A percentile compares a stretch with the other conserved stretches of the same genome.
phyloP scores from a whole-genome alignment of 2,113 vertebrate species.

The Pleuronectes platessa region DNA sequence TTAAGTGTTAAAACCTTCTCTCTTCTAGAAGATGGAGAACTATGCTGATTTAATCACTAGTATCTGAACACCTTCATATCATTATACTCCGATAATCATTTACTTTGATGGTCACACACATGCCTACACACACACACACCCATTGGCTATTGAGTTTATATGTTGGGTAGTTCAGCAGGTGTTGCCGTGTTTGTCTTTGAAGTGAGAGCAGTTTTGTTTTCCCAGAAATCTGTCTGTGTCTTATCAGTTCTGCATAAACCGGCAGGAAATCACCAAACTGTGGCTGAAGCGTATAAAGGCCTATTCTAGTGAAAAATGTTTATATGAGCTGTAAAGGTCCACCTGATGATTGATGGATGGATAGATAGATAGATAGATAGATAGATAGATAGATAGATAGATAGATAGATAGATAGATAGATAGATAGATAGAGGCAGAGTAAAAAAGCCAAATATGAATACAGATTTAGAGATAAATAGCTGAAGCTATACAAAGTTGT shows the following conservation, averaged over 20 bases:
- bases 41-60: background rate
- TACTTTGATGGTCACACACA: background rate
- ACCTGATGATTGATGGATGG: background rate
- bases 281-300: background rate
- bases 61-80: background rate
- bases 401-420: background rate
- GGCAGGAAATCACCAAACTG: slow-evolving; percentile 60
- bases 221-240: slow-evolving; percentile 56
- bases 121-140: background rate
- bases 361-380: no score
- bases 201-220: slow-evolving; percentile 72
- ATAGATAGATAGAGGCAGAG: no score
- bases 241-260: slow-evolving; percentile 70
- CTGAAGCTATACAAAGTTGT: no score
- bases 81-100: background rate
- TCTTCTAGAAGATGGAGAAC: background rate
- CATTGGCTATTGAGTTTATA: slow-evolving; percentile 22
- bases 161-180: slow-evolving; percentile 58
- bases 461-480: no score
- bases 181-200: slow-evolving; percentile 71
- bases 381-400: no score
- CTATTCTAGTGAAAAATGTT: background rate
- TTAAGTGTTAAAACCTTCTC: background rate
- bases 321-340: no score
- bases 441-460: no score